phyloP scores from a whole-genome alignment of 2,888 invertebrate genomes.

The Congeria kusceri region DNA sequence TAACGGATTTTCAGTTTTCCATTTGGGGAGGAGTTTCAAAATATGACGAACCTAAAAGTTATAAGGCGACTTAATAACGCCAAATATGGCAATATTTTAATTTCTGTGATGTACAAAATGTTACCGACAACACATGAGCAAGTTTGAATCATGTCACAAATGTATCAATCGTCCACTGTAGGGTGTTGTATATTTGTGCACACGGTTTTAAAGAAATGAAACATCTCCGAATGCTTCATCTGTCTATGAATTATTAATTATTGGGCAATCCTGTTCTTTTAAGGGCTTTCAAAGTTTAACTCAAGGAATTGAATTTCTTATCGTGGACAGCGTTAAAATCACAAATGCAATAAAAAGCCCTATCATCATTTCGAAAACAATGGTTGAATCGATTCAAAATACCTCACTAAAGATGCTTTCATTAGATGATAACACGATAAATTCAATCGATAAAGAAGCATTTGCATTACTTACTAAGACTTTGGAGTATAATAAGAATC shows the following conservation, averaged over 20 bases:
- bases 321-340: neutral
- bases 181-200: no score
- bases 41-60: slow-evolving; percentile 20
- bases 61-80: slow-evolving; percentile 7
- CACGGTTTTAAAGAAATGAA: no score
- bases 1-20: slow-evolving; percentile 32
- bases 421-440: slow-evolving; percentile 28
- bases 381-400: neutral
- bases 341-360: neutral
- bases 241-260: no score
- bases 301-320: neutral
- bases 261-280: no score
- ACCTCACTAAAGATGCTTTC: slow-evolving; percentile 24
- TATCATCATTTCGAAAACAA: neutral
- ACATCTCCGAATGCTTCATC: slow-evolving; percentile 10
- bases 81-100: no score
- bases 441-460: neutral
- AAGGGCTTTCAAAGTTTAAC: slow-evolving; percentile 2
- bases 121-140: no score
- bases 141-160: no score
- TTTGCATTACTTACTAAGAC: slow-evolving; percentile 15
- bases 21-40: slow-evolving; percentile 30
- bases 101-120: no score
- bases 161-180: no score
- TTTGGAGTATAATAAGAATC: slow-evolving; percentile 3